phyloP scores from a whole-genome alignment of 2,797 vertebrate species.

The Eremophila alpestris region DNA sequence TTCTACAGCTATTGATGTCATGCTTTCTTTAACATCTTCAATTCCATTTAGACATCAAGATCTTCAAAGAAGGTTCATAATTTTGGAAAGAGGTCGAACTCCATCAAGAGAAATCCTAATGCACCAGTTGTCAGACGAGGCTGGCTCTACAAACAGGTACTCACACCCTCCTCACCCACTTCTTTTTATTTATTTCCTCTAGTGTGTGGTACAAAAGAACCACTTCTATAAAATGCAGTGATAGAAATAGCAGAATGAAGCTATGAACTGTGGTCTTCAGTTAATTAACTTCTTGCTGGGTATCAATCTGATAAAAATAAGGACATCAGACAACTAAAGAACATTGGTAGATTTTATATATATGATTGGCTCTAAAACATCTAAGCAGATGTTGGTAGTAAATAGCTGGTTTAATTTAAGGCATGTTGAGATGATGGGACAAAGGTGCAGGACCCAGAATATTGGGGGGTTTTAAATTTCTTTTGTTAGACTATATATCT shows the following conservation, averaged over 20 bases:
- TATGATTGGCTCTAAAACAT: background rate
- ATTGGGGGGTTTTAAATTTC: rapidly evolving
- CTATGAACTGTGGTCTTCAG: background rate
- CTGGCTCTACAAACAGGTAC: slow-evolving; percentile 97
- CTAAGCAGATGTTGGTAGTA: background rate
- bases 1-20: background rate
- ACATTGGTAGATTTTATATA: background rate
- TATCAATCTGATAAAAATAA: background rate
- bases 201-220: background rate
- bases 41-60: slow-evolving; percentile 86
- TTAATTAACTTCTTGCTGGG: background rate
- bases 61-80: slow-evolving; percentile 96
- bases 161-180: background rate
- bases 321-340: background rate
- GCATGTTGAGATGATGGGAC: background rate
- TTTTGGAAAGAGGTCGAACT: slow-evolving; percentile 98
- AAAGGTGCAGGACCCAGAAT: background rate
- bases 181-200: background rate
- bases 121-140: slow-evolving; percentile 90
- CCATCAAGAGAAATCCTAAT: slow-evolving; percentile 93
- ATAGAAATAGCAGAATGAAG: background rate
- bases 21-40: slow-evolving; percentile 37
- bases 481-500: background rate
- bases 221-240: background rate
- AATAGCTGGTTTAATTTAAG: background rate